A percentile compares a stretch with the other conserved stretches of the same genome.
These are phyloP conservation scores for Limnephilus marmoratus DNA, from an alignment of 2,888 invertebrate species.

Conservation along the genomic window DNA sequence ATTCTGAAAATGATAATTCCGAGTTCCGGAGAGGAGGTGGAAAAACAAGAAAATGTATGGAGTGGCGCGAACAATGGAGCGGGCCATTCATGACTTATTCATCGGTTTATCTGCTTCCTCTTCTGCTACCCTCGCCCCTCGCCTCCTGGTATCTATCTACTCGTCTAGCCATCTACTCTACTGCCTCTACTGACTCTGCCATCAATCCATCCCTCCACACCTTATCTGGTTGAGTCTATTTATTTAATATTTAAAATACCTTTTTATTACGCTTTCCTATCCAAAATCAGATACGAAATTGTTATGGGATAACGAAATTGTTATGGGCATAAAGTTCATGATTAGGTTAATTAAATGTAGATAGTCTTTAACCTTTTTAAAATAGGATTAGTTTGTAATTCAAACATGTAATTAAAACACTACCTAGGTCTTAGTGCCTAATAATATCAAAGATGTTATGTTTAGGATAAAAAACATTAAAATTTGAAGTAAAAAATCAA, in stretches of 20 bases:
- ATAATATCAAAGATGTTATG: too few relatives aligned
- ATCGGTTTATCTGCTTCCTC: slow-evolving; percentile 55
- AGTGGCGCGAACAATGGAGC: slow-evolving; percentile 60
- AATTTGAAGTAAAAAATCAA: too few relatives aligned
- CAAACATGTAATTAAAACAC: too few relatives aligned
- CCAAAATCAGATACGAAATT: too few relatives aligned
- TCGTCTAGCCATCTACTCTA: neutral
- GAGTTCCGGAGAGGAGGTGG: slow-evolving; percentile 36
- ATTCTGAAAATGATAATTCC: slow-evolving; percentile 63
- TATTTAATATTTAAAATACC: neutral
- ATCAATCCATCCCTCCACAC: neutral
- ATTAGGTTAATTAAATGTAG: too few relatives aligned
- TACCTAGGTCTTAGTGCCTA: too few relatives aligned
- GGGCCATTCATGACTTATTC: slow-evolving; percentile 64
- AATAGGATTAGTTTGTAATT: too few relatives aligned
- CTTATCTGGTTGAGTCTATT: neutral
- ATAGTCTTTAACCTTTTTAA: too few relatives aligned
- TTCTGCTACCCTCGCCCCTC: neutral
- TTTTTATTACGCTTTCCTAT: neutral
- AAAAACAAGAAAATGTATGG: slow-evolving; percentile 59
- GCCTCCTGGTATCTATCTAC: neutral
- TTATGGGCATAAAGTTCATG: too few relatives aligned
- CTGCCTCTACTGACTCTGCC: neutral
- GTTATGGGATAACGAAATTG: too few relatives aligned
- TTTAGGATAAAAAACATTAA: too few relatives aligned